Percentiles rank a stretch among this genome's conserved stretches.
Conservation (phyloP, 2,113 vertebrate species). For the Alectura lathami region DNA sequence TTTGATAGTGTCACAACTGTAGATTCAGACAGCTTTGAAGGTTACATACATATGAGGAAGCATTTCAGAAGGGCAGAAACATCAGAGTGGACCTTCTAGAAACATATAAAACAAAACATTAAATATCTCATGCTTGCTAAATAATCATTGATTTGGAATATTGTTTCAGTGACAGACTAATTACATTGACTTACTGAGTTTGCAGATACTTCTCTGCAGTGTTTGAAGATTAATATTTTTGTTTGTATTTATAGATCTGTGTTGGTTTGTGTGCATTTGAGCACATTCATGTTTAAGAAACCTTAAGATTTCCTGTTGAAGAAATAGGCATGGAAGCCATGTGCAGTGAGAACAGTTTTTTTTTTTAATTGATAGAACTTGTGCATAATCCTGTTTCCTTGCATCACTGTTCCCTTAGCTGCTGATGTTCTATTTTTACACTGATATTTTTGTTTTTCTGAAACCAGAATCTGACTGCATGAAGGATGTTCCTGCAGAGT, state of each 20-base stretch:
- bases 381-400: neutral
- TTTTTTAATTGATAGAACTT: neutral
- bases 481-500: neutral
- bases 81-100: neutral
- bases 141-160: neutral
- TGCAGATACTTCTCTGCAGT: neutral
- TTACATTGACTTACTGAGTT: neutral
- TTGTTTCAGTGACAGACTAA: neutral
- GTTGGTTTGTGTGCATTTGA: neutral
- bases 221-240: neutral
- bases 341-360: neutral
- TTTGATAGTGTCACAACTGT: neutral
- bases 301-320: neutral
- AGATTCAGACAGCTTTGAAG: neutral
- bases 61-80: neutral
- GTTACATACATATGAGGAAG: fast-evolving
- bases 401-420: neutral
- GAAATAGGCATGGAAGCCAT: neutral
- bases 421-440: neutral
- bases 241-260: neutral
- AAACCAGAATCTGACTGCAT: neutral
- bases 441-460: neutral
- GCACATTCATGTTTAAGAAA: neutral
- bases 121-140: neutral
- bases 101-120: neutral